Base-by-base conservation (phyloP, 2,113 vertebrate species). In the Rhagologus leucostigma region DNA sequence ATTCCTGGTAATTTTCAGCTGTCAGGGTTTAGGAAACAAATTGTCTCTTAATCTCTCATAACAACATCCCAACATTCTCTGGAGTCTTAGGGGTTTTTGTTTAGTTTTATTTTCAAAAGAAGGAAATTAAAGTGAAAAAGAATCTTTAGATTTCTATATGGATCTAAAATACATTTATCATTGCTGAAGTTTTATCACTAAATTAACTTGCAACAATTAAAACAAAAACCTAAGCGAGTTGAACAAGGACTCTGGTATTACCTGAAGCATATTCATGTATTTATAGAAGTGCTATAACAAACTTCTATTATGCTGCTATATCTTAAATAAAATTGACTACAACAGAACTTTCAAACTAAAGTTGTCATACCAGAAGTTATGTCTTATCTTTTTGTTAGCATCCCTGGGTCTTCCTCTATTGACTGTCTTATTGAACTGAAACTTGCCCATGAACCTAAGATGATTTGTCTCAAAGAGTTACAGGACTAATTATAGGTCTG, bases 331-430 rank as follows among this genome's bases (percentile, higher is more conserved):
- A 97, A 95, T 92, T 84, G 32, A 46, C 63, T 93, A 93, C 81
- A 92, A 88, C 55, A 91, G 82, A 96, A 95, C 68, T 95, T 96
- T 24, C 41, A 87, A 97, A 94, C 71, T 87, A 87, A 98, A 97
- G 71, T 96, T 95, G 59, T 90, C 84, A 84, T 75, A 96, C 62
- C 62, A 90, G 84, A 95, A 88, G 62, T 92, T 94, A 68, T 44
- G 30, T 82, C 70, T 87, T 41, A 35, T 33, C 49, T 14, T 59
- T 83, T 63, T 53, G 35, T 6, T 17, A 84, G 33, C 16, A 14
- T 57, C 19, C 41, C 9, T 46, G 79, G 27, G 67, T 37, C 11
- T 57, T 75, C 22, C n/a, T 67, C 9, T 63, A 37, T 26, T 68
- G 50, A 50, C n/a, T 56, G 13, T 6, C 33, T 73, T 14, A 76